Evolutionary conservation across 2,113 vertebrate species (phyloP).

Genomic region (Rhynchomys soricoides): DNA sequence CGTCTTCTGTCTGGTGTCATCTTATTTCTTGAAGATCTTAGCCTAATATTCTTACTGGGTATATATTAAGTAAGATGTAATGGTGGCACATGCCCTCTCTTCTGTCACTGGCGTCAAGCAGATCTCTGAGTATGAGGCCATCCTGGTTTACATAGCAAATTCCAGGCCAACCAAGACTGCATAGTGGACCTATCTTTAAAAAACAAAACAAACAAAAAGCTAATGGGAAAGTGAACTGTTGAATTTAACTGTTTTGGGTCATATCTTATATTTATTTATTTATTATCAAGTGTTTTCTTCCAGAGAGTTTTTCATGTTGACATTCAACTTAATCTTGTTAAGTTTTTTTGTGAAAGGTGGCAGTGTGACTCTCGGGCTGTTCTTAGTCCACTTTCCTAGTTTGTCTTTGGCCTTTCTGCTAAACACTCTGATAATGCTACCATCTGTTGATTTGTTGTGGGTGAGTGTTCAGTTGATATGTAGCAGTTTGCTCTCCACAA

Average conservation of each 20-base stretch:
- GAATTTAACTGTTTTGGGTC: constrained; percentile 29
- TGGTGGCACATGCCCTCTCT: background rate
- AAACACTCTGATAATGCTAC: background rate
- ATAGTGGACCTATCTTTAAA: background rate
- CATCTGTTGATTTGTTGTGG: constrained; percentile 12
- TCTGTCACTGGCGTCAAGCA: background rate
- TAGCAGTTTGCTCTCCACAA: constrained; percentile 23
- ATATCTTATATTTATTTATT: constrained; percentile 29
- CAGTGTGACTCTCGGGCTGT: background rate
- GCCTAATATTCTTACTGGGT: background rate
- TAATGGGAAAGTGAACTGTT: background rate
- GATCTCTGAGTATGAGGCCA: too few species aligned
- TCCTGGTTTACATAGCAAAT: background rate
- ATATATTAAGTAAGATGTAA: background rate
- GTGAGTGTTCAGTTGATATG: background rate
- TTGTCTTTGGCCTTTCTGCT: constrained; percentile 28
- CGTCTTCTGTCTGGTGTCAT: background rate
- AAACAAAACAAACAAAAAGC: background rate
- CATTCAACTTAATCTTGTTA: background rate
- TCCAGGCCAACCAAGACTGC: background rate
- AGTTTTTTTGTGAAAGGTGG: background rate
- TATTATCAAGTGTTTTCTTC: constrained; percentile 14
- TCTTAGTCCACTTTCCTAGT: background rate
- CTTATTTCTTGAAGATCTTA: constrained; percentile 35
- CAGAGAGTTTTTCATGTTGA: background rate